Conservation (phyloP, 2,113 vertebrate species). For the Chlamydotis undulata region DNA sequence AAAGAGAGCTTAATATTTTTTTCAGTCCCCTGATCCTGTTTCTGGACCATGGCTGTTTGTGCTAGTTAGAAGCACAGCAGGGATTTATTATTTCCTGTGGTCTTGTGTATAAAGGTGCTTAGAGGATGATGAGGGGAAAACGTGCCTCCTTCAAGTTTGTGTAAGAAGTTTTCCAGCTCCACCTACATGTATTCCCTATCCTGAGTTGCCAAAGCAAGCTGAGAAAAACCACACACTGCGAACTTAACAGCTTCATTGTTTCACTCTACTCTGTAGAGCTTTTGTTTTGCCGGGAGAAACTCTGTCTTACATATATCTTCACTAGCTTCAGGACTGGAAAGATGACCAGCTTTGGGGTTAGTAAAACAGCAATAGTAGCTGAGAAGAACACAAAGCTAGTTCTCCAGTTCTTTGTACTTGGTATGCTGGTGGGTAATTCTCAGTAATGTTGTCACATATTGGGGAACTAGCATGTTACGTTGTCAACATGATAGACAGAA, state of each 20-base stretch:
- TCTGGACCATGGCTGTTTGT: background rate
- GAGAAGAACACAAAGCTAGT: background rate
- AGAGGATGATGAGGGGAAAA: background rate
- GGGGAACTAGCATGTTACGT: background rate
- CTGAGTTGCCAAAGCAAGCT: conserved; percentile 39
- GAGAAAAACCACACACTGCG: conserved; percentile 3
- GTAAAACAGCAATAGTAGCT: background rate
- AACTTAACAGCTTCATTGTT: conserved; percentile 46
- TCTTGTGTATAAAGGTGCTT: background rate
- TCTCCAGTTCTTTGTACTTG: background rate
- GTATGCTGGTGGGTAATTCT: background rate
- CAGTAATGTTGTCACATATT: background rate
- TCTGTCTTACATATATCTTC: background rate
- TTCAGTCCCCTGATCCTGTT: background rate
- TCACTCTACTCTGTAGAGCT: background rate
- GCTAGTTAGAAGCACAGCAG: background rate
- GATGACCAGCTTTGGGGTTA: background rate
- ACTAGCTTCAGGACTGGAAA: background rate
- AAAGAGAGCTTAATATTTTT: background rate
- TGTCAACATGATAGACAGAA: background rate
- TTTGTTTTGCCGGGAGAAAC: background rate
- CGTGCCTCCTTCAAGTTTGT: background rate
- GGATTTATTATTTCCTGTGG: conserved; percentile 34
- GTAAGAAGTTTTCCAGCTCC: conserved; percentile 31
- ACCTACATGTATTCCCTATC: background rate